Base-by-base conservation (phyloP, 2,888 invertebrate species). In the Calliopum simillimum region DNA sequence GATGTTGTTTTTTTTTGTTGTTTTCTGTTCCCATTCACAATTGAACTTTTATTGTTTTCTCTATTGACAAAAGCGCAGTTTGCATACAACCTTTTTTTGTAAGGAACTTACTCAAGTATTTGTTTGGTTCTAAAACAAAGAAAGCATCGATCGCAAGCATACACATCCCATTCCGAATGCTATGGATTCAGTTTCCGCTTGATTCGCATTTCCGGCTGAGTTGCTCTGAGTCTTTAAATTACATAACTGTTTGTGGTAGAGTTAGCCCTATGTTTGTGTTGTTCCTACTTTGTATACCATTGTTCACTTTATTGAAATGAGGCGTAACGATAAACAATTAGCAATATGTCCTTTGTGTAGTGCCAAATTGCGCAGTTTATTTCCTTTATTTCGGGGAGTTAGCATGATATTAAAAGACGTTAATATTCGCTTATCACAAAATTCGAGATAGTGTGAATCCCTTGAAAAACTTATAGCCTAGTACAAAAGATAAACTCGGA, bases 131-230 rank as follows among this genome's bases (percentile, higher is more conserved):
- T 67, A 67, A 67, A 67, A 67, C 67, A 67, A 67, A 44, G 59
- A 58, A 58, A 13, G 46, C 67, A 58, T 59, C 67, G 59, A 33
- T 4, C 8, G 41, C 47, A 43, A 43, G 67, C 49, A 59, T 49
- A 67, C 59, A 59, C 13, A 25, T 21, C 21, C 5, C 23, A 21
- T 19, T 8, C 11, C 46, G 2, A 8, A n/a, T 73, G 53, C 68
- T 66, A 58, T 75, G 55, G 33, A 4, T 33, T 33, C 33, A 33
- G 71, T 71, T 75, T 71, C 70, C 71, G 70, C 46, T 76, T 76
- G 75, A 76, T 76, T 75, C 76, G 73, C 74, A 71, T 75, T 77
- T 76, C 76, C 76, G n/a, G 75, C 74, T 73, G 74, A 70, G 73
- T 72, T 76, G 67, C 71, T 71, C 70, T 70, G 13, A 58, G 43